A percentile compares a stretch with the other conserved stretches of the same genome.
These are phyloP conservation scores for Pterophyllum scalare DNA, from an alignment of 2,113 vertebrate species.

Conservation along the genomic window DNA sequence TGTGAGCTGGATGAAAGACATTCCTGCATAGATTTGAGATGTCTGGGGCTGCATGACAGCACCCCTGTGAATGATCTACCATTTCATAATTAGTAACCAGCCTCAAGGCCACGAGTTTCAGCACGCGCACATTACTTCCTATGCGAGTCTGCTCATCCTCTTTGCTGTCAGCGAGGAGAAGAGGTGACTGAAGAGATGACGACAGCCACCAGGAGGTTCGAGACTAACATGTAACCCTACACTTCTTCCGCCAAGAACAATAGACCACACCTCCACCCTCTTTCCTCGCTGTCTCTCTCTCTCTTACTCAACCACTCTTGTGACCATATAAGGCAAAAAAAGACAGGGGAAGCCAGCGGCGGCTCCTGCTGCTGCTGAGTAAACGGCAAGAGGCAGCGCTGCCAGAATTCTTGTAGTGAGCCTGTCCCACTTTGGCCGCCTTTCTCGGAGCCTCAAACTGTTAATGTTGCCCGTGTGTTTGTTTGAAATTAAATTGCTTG, in stretches of 20 bases:
- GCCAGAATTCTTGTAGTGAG: conserved; percentile 57
- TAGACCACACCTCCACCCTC: conserved; percentile 80
- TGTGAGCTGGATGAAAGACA: conserved; percentile 52
- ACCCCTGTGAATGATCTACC: conserved; percentile 38
- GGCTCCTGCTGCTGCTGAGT: conserved; percentile 51
- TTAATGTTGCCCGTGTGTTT: conserved; percentile 51
- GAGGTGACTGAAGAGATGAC: conserved; percentile 55
- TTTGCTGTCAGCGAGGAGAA: conserved; percentile 11
- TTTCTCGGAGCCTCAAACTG: conserved; percentile 34
- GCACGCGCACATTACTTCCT: background rate
- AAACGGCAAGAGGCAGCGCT: conserved; percentile 55
- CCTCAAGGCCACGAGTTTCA: conserved; percentile 4
- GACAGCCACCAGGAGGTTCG: conserved; percentile 66
- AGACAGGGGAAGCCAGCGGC: conserved; percentile 69
- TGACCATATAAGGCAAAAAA: conserved; percentile 86
- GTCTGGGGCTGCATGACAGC: conserved; percentile 9
- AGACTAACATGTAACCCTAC: conserved; percentile 71
- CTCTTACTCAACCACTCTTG: conserved; percentile 73
- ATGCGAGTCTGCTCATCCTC: conserved; percentile 17
- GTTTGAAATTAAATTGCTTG: conserved; percentile 22
- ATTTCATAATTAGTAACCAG: background rate
- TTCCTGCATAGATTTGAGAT: conserved; percentile 55
- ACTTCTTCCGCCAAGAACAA: conserved; percentile 80
- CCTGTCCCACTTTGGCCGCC: conserved; percentile 16
- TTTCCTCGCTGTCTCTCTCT: conserved; percentile 29